Conservation (phyloP, 2,113 vertebrate species). For the Hiodon tergisus region DNA sequence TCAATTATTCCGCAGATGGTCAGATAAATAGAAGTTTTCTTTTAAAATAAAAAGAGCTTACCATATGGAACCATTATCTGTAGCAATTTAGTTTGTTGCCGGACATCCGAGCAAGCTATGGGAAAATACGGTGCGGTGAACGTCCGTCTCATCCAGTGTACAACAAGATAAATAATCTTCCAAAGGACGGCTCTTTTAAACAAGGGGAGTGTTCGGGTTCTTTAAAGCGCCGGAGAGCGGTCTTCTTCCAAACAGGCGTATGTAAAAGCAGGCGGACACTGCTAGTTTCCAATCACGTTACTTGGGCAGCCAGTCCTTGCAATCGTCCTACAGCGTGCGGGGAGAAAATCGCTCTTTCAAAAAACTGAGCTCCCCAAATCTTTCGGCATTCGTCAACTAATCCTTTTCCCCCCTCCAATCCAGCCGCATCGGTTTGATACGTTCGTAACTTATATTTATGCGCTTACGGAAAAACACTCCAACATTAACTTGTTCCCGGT, state of each 20-base stretch:
- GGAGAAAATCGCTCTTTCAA: neutral
- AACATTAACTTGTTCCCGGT: slow-evolving; percentile 3
- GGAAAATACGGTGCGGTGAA: neutral
- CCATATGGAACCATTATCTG: slow-evolving; percentile 45
- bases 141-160: slow-evolving; percentile 9
- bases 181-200: neutral
- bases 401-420: neutral
- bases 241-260: neutral
- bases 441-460: slow-evolving; percentile 6
- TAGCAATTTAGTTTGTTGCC: neutral
- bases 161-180: no score
- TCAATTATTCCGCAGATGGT: slow-evolving; percentile 2
- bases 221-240: slow-evolving; percentile 12
- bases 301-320: slow-evolving; percentile 9
- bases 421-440: neutral
- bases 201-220: slow-evolving; percentile 8
- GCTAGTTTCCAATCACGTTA: slow-evolving; percentile 18
- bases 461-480: neutral
- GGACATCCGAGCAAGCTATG: slow-evolving; percentile 1
- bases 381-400: slow-evolving; percentile 5
- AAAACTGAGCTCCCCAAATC: neutral
- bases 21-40: slow-evolving; percentile 3
- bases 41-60: slow-evolving; percentile 14
- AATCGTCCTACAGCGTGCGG: slow-evolving; percentile 5
- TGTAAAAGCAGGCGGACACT: slow-evolving; percentile 4